Evolutionary conservation across 2,113 vertebrate genomes (phyloP), one percentile per base, ranked within the genome.

Genomic region (Hypomesus transpacificus): DNA sequence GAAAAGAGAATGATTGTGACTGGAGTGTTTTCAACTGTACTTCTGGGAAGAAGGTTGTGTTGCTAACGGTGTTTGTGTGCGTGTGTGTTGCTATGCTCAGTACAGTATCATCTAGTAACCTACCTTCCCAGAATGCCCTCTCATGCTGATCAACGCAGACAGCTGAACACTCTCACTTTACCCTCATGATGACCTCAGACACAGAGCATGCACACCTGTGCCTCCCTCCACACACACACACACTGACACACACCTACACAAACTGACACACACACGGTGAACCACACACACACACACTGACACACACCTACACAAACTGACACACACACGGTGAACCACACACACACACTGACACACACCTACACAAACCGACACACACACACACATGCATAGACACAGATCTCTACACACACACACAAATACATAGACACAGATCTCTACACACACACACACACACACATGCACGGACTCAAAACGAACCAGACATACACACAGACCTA

Each of bases 111-210:
- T 73, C 76, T 76, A 58, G 84, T 46, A 34, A 3, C 2, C 24
- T 89, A 68, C 74, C 68, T 80, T 80, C 70, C 78, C 75, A 82
- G 52, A 69, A 66, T 78, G 6, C 79, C 84, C 79, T 85, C 81
- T 80, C 76, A 86, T 71, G 68, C 80, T 90, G 90, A 93, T 89
- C 82, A 69, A 21, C 74, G 53, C 59, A 52, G 87, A 91, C 92
- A 92, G 92, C 91, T 92, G 91, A 88, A 77, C 86, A 87, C 90
- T 91, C 90, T 91, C 90, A 82, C 86, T 90, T 92, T 91, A 90
- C 90, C 83, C 86, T 46, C 39, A 73, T 82, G 68, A 79, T 89
- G 86, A 92, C 86, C 87, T 90, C 87, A 88, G 83, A 85, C 75
- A 81, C 86, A 89, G 84, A 85, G 89, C 79, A 89, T 84, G 87